Percentiles rank a stretch among this genome's conserved stretches.
phyloP scores from a whole-genome alignment of 1,140 invertebrate species.

The Penaeus indicus region DNA sequence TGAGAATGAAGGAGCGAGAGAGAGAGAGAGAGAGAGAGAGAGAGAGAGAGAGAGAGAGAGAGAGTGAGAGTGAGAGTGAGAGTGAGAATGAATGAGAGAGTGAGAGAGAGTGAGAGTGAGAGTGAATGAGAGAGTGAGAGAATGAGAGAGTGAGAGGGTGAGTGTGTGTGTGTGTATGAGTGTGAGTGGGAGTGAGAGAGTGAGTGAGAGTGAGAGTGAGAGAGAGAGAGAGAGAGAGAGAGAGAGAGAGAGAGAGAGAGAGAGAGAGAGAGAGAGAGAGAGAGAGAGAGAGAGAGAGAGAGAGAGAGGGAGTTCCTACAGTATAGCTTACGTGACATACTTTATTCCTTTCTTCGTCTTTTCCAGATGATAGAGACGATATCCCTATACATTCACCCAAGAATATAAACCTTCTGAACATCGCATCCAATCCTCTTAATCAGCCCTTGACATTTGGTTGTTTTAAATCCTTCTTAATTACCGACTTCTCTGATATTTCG shows the following conservation, averaged over 20 bases:
- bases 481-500: no score
- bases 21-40: no score
- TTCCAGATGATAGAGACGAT: no score
- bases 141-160: conserved; percentile 16
- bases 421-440: no score
- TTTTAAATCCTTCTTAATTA: no score
- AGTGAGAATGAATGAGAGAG: neutral
- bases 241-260: conserved; percentile 3
- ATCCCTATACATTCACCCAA: no score
- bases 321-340: no score
- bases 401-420: no score
- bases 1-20: no score
- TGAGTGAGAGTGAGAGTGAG: conserved; percentile 15
- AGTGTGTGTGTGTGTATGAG: conserved; percentile 15
- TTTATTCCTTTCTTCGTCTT: no score
- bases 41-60: no score
- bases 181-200: conserved; percentile 25
- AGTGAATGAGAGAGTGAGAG: conserved; percentile 25
- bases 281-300: conserved; percentile 28
- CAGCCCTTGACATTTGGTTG: no score
- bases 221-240: neutral
- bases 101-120: neutral
- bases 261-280: conserved; percentile 35
- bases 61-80: neutral
- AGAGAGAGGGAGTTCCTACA: neutral